Conservation (phyloP, 1,140 invertebrate species). For the Drosophila repleta region DNA sequence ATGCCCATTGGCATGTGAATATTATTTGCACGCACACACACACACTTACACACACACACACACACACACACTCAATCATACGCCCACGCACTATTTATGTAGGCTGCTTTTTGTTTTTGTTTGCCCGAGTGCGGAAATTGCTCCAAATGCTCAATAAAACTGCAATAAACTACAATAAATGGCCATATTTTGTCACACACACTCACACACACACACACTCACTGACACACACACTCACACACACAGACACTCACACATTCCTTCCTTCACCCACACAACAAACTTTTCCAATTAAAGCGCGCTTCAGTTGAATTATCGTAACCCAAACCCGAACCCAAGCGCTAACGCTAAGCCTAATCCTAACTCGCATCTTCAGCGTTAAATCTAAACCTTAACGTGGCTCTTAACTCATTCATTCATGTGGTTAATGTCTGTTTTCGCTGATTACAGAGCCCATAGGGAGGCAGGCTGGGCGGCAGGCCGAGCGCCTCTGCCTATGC, state of each 20-base stretch:
- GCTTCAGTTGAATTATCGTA: slow-evolving; percentile 61
- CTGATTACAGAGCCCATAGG: slow-evolving; percentile 26
- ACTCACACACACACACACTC: neutral
- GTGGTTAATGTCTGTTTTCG: slow-evolving; percentile 23
- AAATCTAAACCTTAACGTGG: slow-evolving; percentile 6
- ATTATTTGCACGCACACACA: neutral
- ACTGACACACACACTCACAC: neutral
- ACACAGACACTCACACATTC: too few relatives aligned
- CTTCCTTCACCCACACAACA: slow-evolving; percentile 10
- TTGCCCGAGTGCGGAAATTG: slow-evolving; percentile 9
- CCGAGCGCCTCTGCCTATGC: neutral
- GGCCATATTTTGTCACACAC: slow-evolving; percentile 13
- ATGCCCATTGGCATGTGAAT: slow-evolving; percentile 13
- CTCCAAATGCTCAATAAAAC: slow-evolving; percentile 35
- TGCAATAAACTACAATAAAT: slow-evolving; percentile 34
- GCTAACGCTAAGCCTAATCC: neutral
- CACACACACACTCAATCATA: neutral
- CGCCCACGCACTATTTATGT: slow-evolving; percentile 1
- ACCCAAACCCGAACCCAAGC: too few relatives aligned
- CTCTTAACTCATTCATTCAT: slow-evolving; percentile 32
- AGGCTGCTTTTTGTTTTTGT: neutral
- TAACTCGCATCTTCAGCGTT: neutral
- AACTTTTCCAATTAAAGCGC: slow-evolving; percentile 74
- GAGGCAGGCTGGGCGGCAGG: neutral
- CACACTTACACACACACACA: neutral